These are phyloP conservation scores for Penaeus monodon DNA, from an alignment of 2,888 invertebrate species.

Conservation along the genomic window DNA sequence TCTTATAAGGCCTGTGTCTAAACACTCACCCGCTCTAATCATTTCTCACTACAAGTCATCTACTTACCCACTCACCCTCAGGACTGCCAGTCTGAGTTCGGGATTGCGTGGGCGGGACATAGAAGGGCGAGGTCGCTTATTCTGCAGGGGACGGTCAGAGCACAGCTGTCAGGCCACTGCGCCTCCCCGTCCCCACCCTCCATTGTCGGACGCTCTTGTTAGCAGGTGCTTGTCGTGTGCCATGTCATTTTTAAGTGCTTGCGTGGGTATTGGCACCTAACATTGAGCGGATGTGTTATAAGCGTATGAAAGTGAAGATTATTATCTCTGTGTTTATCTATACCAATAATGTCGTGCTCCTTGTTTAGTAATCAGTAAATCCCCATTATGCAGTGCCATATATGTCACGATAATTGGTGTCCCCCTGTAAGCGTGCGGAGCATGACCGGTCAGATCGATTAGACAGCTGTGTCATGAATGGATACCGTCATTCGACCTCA, in stretches of 20 bases:
- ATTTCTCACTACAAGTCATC: background rate
- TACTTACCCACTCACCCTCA: background rate
- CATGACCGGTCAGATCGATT: slow-evolving; percentile 39
- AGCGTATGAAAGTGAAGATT: no score
- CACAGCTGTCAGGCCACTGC: slow-evolving; percentile 41
- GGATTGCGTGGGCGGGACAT: slow-evolving; percentile 46
- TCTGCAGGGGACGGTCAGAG: slow-evolving; percentile 19
- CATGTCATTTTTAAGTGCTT: no score
- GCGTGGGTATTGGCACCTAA: no score
- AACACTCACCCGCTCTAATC: no score
- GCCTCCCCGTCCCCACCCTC: slow-evolving; percentile 35
- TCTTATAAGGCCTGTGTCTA: no score
- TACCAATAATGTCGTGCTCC: no score
- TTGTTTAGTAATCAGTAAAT: no score
- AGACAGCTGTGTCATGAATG: slow-evolving; percentile 40
- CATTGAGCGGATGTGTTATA: no score
- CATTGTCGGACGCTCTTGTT: slow-evolving; percentile 42
- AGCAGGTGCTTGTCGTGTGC: slow-evolving; percentile 19
- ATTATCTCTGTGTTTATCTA: background rate
- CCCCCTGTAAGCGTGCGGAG: slow-evolving; percentile 32
- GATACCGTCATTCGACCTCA: slow-evolving; percentile 46
- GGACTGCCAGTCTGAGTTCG: slow-evolving; percentile 24
- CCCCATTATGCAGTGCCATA: no score
- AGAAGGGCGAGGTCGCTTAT: slow-evolving; percentile 32
- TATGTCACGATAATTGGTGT: background rate